phyloP scores from a whole-genome alignment of 2,797 vertebrate species.

The Manis javanica region DNA sequence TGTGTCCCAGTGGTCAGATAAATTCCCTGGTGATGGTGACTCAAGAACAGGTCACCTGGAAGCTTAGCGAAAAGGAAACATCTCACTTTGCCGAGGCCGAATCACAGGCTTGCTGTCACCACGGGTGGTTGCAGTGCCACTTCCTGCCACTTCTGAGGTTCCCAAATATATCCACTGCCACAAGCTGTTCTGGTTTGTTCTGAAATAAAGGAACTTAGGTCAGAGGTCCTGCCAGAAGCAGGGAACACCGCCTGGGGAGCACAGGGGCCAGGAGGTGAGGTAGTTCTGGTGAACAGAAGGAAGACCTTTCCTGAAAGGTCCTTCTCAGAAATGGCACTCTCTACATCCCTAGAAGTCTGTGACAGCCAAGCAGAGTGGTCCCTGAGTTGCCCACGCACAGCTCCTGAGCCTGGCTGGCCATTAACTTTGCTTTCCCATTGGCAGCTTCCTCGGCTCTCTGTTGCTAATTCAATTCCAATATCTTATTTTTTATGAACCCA shows the following conservation, averaged over 20 bases:
- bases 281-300: neutral
- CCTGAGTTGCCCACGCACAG: neutral
- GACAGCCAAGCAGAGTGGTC: fast-evolving
- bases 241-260: too few species aligned
- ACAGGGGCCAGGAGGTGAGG: neutral
- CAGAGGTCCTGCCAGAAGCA: neutral
- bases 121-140: fast-evolving
- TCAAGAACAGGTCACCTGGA: too few species aligned
- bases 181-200: neutral
- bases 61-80: neutral
- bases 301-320: neutral
- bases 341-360: neutral
- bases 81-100: neutral
- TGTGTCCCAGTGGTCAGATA: neutral
- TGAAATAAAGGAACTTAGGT: neutral
- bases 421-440: neutral
- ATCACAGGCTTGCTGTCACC: neutral
- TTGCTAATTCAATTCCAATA: neutral
- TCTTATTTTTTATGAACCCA: neutral
- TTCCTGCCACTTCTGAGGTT: neutral
- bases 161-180: neutral
- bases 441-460: neutral
- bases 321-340: too few species aligned
- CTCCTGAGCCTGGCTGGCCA: fast-evolving
- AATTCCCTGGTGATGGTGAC: neutral